Percentiles rank a stretch among this genome's conserved stretches.
Conservation (phyloP, 2,797 vertebrate species). For the Sylvilagus floridanus region DNA sequence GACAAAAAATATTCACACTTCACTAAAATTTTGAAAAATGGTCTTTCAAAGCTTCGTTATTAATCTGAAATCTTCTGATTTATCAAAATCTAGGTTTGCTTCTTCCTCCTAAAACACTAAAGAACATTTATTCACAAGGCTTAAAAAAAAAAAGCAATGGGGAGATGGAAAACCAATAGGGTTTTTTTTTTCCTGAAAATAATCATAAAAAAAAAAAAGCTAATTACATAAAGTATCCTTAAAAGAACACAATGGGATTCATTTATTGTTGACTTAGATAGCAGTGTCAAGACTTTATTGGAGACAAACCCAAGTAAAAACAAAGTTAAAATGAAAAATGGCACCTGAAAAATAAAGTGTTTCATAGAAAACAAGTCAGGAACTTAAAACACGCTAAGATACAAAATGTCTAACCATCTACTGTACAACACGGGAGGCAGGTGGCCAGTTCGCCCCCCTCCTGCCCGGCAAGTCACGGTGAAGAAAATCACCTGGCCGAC, state of each 20-base stretch:
- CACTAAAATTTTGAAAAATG: conserved; percentile 86
- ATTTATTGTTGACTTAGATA: conserved; percentile 89
- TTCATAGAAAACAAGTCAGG: conserved; percentile 92
- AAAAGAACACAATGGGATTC: conserved; percentile 90
- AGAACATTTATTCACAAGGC: conserved; percentile 86
- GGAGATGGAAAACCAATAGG: conserved; percentile 79
- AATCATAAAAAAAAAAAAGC: conserved; percentile 62
- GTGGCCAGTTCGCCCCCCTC: conserved; percentile 87
- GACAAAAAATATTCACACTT: conserved; percentile 86
- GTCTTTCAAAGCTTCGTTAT: conserved; percentile 85
- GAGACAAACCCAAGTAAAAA: conserved; percentile 95
- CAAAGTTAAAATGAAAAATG: conserved; percentile 92
- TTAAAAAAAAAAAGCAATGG: conserved; percentile 76
- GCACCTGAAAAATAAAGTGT: conserved; percentile 92
- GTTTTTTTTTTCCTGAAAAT: conserved; percentile 85
- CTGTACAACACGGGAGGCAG: conserved; percentile 91
- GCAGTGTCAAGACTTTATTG: conserved; percentile 92
- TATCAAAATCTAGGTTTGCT: conserved; percentile 86
- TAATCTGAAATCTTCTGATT: conserved; percentile 85
- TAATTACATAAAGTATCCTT: conserved; percentile 84
- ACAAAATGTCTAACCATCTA: conserved; percentile 91
- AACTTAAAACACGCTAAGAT: conserved; percentile 91
- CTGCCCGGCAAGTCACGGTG: conserved; percentile 63
- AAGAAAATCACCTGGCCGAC: conserved; percentile 84
- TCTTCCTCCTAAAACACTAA: conserved; percentile 83